Evolutionary conservation across 2,888 invertebrate genomes (phyloP).

Genomic region (Eudemis profundana): DNA sequence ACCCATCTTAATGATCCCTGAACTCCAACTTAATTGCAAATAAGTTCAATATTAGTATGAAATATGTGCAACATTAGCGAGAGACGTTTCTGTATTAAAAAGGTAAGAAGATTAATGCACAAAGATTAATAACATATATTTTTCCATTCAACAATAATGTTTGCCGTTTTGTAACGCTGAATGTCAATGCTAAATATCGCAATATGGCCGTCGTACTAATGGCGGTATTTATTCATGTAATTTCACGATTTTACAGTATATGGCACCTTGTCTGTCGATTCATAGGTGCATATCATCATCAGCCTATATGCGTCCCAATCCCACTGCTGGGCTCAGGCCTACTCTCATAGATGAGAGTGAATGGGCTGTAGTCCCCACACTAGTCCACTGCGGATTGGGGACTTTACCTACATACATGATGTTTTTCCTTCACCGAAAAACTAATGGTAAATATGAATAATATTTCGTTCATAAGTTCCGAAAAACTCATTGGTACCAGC

Average conservation of each 20-base stretch:
- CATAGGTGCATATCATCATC: neutral
- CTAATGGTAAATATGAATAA: too few relatives aligned
- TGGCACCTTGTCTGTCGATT: neutral
- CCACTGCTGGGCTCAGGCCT: too few relatives aligned
- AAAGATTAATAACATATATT: conserved; percentile 27
- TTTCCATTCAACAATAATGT: conserved; percentile 18
- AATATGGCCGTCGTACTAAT: conserved; percentile 21
- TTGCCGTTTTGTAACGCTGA: conserved; percentile 21
- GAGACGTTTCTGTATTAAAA: conserved; percentile 26
- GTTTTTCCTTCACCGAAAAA: too few relatives aligned
- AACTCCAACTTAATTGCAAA: conserved; percentile 14
- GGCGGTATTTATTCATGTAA: conserved; percentile 13
- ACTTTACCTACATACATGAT: too few relatives aligned
- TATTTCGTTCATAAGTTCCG: too few relatives aligned
- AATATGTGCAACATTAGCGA: conserved; percentile 18
- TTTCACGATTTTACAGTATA: neutral
- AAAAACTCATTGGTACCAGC: too few relatives aligned
- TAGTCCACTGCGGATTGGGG: too few relatives aligned
- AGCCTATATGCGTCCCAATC: too few relatives aligned
- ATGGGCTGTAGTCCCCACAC: too few relatives aligned
- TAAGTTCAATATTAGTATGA: conserved; percentile 10
- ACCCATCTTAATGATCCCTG: neutral
- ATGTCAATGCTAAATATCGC: conserved; percentile 35
- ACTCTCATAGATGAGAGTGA: too few relatives aligned
- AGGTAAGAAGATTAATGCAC: conserved; percentile 24